These are phyloP conservation scores for Serinus canaria DNA, from an alignment of 2,113 vertebrate species.

Conservation along the genomic window DNA sequence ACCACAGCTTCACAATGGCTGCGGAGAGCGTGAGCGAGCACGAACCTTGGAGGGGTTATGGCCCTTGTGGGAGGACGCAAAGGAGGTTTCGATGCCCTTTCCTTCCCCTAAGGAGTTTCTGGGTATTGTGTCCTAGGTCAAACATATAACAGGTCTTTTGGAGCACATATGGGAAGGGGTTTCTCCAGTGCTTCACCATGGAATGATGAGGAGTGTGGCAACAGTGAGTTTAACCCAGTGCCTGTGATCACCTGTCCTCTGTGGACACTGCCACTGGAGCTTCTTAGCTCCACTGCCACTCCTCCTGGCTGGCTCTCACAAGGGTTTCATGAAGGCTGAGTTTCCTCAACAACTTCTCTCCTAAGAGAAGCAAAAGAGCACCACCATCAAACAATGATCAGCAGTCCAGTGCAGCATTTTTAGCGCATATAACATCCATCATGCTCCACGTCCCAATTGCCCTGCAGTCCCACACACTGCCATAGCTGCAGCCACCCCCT, in stretches of 20 bases:
- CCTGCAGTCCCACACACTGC: accelerated
- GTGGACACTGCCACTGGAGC: accelerated
- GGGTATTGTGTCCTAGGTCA: background rate
- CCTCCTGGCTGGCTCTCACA: background rate
- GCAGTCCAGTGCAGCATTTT: background rate
- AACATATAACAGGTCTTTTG: background rate
- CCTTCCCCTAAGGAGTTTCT: conserved; percentile 1
- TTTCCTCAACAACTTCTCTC: background rate
- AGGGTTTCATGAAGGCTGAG: background rate
- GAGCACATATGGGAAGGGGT: background rate
- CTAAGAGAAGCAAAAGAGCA: background rate
- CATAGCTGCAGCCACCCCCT: accelerated
- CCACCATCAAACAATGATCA: background rate
- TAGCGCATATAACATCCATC: accelerated
- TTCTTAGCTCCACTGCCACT: accelerated
- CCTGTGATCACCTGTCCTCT: background rate
- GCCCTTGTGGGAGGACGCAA: background rate
- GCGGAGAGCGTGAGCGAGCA: background rate
- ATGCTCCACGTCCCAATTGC: accelerated
- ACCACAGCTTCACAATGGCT: background rate
- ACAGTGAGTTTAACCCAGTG: accelerated
- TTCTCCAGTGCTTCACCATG: background rate
- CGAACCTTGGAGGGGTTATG: background rate
- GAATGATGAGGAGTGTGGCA: background rate
- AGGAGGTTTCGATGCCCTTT: background rate